Conservation (phyloP, 2,113 vertebrate genomes). For the Carassius carassius region DNA sequence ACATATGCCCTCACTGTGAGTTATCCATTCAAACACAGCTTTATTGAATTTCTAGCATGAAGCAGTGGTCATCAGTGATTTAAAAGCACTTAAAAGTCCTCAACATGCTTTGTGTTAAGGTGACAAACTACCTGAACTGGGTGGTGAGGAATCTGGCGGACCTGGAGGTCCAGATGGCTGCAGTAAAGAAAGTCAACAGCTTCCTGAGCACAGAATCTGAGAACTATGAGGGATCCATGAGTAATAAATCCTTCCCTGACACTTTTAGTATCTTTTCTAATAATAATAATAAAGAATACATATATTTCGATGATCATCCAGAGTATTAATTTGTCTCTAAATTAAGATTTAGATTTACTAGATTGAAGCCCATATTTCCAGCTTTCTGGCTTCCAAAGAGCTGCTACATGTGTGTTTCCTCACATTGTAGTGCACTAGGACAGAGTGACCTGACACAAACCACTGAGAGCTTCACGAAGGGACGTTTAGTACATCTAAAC, state of each 20-base stretch:
- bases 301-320: neutral
- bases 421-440: neutral
- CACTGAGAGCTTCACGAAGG: slow-evolving; percentile 25
- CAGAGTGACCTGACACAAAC: slow-evolving; percentile 24
- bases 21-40: slow-evolving; percentile 41
- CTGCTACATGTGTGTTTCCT: slow-evolving; percentile 20
- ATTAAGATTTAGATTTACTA: neutral
- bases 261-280: neutral
- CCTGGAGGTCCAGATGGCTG: slow-evolving; percentile 96
- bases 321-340: neutral
- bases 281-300: too few relatives aligned
- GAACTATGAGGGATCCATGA: slow-evolving; percentile 92
- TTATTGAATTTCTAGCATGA: neutral
- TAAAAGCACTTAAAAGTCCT: neutral
- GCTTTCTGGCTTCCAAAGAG: neutral
- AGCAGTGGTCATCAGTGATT: neutral
- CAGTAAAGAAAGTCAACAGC: slow-evolving; percentile 97
- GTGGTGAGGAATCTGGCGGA: slow-evolving; percentile 97
- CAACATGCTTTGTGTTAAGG: slow-evolving; percentile 68
- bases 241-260: slow-evolving; percentile 67
- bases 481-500: slow-evolving; percentile 11
- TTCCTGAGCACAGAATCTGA: slow-evolving; percentile 94
- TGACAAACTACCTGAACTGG: slow-evolving; percentile 98
- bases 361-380: neutral
- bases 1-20: slow-evolving; percentile 93